Base-by-base conservation (phyloP, 2,888 invertebrate genomes). In the Pteria penguin region DNA sequence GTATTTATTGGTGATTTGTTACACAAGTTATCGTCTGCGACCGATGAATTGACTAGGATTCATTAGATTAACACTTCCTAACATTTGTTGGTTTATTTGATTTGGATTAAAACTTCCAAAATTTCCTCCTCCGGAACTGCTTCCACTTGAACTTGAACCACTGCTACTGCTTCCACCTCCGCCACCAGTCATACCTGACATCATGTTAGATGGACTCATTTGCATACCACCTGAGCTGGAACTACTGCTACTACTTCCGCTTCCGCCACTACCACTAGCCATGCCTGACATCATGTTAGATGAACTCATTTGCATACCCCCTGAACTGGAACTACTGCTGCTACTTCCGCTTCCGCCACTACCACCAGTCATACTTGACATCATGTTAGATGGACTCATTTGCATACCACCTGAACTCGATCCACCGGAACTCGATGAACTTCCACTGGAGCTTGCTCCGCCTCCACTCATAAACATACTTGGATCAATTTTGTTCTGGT, bases 401-500 rank as follows among this genome's bases (percentile, higher is more conserved):
- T 73, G 69, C 27, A 62, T 65, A 11, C 75, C 58, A 11, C 71
- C 55, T 27, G 76, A 54, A 24, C 76, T 65, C 54, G 57, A 55
- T 27, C 57, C 65, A 14, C 58, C 33, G 0, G 75, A 71, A 32
- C 75, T 61, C 31, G 67, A 61, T 67, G 61, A 54, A 11, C 70
- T 65, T 31, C 68, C 45, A 24, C 78, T 75, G 29, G 74, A 63
- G 24, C 72, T 70, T 27, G 68, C 57, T n/a, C 73, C 70, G 18
- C 52, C 36, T n/a, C 54, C 60, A 36, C 78, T 78, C 32, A 73
- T 31, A 36, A 84, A 83, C 22, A 71, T 36, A 24, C 73, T 67
- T 11, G 83, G 83, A 58, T 84, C 81, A 18, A 81, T 79, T 66
- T 79, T 82, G 63, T 84, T 84, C 52, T 81, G 77, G 18, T 79